phyloP scores from a whole-genome alignment of 2,888 invertebrate species.

The Scaptomyza tumidula region DNA sequence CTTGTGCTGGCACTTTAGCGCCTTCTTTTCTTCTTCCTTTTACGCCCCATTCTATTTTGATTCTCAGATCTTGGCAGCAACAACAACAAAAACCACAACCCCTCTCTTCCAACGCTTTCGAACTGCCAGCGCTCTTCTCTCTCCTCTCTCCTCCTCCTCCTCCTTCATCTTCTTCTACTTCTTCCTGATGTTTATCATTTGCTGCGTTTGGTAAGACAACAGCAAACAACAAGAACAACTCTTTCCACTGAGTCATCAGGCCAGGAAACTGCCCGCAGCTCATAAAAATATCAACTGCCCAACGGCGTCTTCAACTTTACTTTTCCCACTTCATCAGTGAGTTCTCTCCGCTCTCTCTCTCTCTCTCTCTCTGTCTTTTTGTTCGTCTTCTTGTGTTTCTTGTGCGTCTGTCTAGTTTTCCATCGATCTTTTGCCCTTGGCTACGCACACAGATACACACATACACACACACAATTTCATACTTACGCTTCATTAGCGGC shows the following conservation, averaged over 20 bases:
- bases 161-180: conserved; percentile 15
- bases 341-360: conserved; percentile 21
- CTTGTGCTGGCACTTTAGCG: conserved; percentile 31
- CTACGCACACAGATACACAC: conserved; percentile 8
- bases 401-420: conserved; percentile 40
- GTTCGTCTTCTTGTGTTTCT: conserved; percentile 28
- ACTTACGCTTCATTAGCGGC: conserved; percentile 62
- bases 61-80: conserved; percentile 26
- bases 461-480: conserved; percentile 7
- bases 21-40: conserved; percentile 24
- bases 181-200: conserved; percentile 40
- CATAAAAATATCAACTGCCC: conserved; percentile 25
- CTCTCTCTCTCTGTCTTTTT: not conserved
- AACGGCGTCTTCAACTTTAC: conserved; percentile 41
- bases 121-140: conserved; percentile 20
- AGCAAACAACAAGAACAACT: conserved; percentile 8
- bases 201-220: conserved; percentile 15
- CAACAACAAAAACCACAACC: conserved; percentile 11
- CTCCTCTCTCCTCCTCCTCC: conserved; percentile 4
- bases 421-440: conserved; percentile 58
- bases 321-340: conserved; percentile 22
- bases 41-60: conserved; percentile 52
- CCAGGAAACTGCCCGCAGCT: conserved; percentile 59
- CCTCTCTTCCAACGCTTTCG: conserved; percentile 18
- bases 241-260: conserved; percentile 61